A percentile compares a stretch with the other conserved stretches of the same genome.
These are phyloP conservation scores for Mohoua ochrocephala DNA, from an alignment of 2,113 vertebrate genomes.

Conservation along the genomic window DNA sequence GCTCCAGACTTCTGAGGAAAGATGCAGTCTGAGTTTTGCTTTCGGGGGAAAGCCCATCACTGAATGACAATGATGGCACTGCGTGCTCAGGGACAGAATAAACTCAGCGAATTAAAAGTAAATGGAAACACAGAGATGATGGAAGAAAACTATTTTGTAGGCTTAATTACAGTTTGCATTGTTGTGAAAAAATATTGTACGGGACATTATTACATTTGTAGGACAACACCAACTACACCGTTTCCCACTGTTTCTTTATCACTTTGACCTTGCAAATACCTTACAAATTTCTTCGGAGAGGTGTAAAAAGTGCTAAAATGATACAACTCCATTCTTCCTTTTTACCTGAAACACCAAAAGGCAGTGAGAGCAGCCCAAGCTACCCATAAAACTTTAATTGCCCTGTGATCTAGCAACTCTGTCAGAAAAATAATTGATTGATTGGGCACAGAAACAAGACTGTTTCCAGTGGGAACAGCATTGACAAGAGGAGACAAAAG, in stretches of 20 bases:
- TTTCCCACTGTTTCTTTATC: background rate
- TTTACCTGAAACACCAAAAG: conserved; percentile 15
- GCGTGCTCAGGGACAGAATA: background rate
- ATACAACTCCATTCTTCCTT: background rate
- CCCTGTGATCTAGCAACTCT: background rate
- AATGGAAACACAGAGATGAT: background rate
- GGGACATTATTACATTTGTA: background rate
- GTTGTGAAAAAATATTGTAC: background rate
- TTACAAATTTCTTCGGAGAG: background rate
- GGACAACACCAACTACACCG: background rate
- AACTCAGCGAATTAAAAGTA: background rate
- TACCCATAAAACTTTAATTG: background rate
- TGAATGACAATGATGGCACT: background rate
- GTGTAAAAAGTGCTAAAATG: background rate
- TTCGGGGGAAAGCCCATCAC: background rate
- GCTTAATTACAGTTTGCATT: background rate
- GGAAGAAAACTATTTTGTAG: background rate
- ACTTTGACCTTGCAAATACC: background rate
- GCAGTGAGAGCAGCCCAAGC: background rate
- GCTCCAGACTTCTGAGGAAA: background rate
- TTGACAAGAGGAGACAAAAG: background rate
- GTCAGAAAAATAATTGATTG: background rate
- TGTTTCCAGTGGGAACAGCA: background rate
- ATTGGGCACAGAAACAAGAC: background rate
- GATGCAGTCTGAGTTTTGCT: background rate